These are phyloP conservation scores for Cryptomyrus ogoouensis DNA, from an alignment of 2,113 vertebrate species.

Conservation along the genomic window DNA sequence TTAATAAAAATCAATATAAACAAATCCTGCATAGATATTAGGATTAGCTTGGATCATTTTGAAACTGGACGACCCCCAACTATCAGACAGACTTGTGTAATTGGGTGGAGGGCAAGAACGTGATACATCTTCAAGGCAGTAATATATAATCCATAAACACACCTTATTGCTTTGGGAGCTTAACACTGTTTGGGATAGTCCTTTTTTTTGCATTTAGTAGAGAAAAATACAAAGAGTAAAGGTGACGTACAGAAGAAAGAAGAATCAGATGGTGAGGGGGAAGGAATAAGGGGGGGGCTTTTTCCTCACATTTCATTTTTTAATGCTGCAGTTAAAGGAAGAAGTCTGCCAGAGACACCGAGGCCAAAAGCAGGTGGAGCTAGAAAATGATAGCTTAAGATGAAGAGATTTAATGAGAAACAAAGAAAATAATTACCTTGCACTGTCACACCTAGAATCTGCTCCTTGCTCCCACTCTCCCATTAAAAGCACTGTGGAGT, in stretches of 20 bases:
- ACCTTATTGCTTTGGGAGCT: not conserved
- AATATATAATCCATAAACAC: not conserved
- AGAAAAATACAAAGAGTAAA: not conserved
- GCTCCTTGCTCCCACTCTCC: not conserved
- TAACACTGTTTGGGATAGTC: not conserved
- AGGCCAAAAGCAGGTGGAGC: not conserved
- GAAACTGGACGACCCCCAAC: not conserved
- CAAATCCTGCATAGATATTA: not conserved
- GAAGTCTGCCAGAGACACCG: not conserved
- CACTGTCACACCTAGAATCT: not conserved
- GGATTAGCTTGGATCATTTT: not conserved
- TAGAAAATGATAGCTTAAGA: not conserved
- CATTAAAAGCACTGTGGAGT: not conserved
- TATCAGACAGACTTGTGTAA: not conserved
- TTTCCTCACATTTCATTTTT: not conserved
- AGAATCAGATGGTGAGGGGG: not conserved
- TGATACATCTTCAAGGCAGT: not conserved
- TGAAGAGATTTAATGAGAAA: constrained; percentile 18
- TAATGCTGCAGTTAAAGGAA: not conserved
- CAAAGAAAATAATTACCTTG: constrained; percentile 6
- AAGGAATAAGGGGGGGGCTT: not conserved
- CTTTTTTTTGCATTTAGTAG: not conserved
- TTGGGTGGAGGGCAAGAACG: not conserved
- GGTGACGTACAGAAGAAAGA: not conserved
- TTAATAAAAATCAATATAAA: not conserved